Base-by-base conservation (phyloP, 2,113 vertebrate species). In the Microtus pennsylvanicus region DNA sequence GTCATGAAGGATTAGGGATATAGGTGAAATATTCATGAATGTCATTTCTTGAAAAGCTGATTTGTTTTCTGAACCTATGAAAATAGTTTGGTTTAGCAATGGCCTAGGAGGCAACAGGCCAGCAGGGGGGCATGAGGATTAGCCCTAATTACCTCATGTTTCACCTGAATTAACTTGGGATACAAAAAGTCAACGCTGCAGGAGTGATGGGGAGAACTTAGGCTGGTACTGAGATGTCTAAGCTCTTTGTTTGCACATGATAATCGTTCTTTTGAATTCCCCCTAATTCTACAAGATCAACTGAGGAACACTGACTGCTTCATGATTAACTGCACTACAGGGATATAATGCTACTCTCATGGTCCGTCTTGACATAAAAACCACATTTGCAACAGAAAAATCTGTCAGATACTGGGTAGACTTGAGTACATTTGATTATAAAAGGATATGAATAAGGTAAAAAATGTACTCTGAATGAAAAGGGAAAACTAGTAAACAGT, bases 161-260 rank as follows among this genome's bases (percentile, higher is more conserved):
- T 99, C 98, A 98, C 98, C 98, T 99, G 99, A 98, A 99, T 99
- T 99, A 99, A 98, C 98, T 98, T 98, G 91, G 98, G 98, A 98
- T 98, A 98, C 98, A 98, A 98, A 99, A 99, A 98, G 98, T 98
- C 98, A 99, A 98, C 92, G 89, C 98, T n/a, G 91, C 97, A 98
- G 98, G 98, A 98, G 98, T 98, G 96, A 98, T 97, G 87, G 93
- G 1, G 21, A 98, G 98, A 98, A 99, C 94, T 96, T 96, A 98
- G 98, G 98, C 98, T 97, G 98, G 93, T 97, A 97, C 96, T 97
- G 96, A 97, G 97, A 96, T 97, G 98, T 97, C 98, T 98, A 98
- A 99, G 94, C 94, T 52, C 97, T 98, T 98, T 98, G 98, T 98
- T 98, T 99, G 98, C 98, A 98, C 97, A 97, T 38, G 96, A 97